Base-by-base conservation (phyloP, 2,113 vertebrate genomes). In the Alethe castanea region DNA sequence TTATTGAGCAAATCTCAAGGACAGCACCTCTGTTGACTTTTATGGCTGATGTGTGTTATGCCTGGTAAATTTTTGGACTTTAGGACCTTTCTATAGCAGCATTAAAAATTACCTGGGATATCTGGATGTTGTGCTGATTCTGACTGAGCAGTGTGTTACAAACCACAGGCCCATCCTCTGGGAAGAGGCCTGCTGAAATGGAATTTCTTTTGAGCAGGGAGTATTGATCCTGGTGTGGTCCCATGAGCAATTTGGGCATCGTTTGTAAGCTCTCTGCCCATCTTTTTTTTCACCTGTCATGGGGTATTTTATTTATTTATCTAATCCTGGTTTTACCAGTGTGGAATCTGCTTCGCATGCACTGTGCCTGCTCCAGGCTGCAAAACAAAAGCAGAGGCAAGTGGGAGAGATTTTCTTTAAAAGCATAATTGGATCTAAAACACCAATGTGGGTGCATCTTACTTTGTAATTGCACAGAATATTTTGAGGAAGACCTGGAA, bases 261-360 rank as follows among this genome's bases (percentile, higher is more conserved):
- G 0, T 19, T 59, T 2, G 0, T 70, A n/a, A 88, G 14, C 31
- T 45, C 12, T 61, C 8, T 45, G 7, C 12, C 4, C 25, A 33
- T 70, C 19, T 1, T 11, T 48, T 54, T 56, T 40, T 52, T 12
- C 11, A 62, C 45, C 7, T 22, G 15, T 31, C n/a, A 2, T 11
- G 12, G 18, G 6, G 5, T 13, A 19, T 35, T 80, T 45, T 29
- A 24, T 62, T 69, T 47, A 19, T 44, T 70, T 48, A 19, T 56
- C 70, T 70, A 74, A 47, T 62, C 38, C 33, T 64, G 6, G 7
- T 70, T 83, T 60, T 66, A 20, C 19, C 3, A 3, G 6, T 35
- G 29, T 65, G 23, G 25, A 73, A 14, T 65, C 26, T 0, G 0
- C 12, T 76, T 84, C 12, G 5, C 8, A 0, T 19, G 7, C 0